These are phyloP conservation scores for Crotalus horridus DNA, from an alignment of 2,113 vertebrate genomes.

Conservation along the genomic window DNA sequence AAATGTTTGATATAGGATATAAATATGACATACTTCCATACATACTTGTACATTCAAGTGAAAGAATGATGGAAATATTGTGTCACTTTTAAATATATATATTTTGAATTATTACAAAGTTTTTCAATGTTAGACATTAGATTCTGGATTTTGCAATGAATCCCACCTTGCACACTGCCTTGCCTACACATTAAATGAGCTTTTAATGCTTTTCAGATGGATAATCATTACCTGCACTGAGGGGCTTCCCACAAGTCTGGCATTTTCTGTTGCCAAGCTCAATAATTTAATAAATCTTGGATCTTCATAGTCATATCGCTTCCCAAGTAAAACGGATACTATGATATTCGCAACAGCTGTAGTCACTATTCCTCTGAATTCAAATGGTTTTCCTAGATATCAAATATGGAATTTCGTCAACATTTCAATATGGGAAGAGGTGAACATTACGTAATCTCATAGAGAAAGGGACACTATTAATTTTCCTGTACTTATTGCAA, in stretches of 20 bases:
- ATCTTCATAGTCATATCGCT: conserved; percentile 54
- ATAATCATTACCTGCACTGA: conserved; percentile 39
- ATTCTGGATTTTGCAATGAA: not conserved
- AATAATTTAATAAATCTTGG: conserved; percentile 49
- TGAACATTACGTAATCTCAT: not conserved
- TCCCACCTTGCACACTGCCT: not conserved
- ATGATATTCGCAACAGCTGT: conserved; percentile 51
- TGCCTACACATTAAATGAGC: not conserved
- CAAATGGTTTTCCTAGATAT: conserved; percentile 51
- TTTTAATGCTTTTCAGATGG: not conserved
- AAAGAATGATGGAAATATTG: not conserved
- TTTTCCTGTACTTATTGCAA: not conserved
- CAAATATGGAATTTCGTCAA: not conserved
- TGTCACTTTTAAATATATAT: not conserved
- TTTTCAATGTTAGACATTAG: not conserved
- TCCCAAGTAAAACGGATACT: conserved; percentile 54
- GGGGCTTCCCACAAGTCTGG: conserved; percentile 25
- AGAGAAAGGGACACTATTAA: not conserved
- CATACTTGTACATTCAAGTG: not conserved
- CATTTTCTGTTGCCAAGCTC: conserved; percentile 39
- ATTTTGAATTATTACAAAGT: not conserved
- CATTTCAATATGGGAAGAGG: not conserved
- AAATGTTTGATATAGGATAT: not conserved
- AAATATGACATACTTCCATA: not conserved
- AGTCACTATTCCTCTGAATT: conserved; percentile 41